phyloP scores from a whole-genome alignment of 2,113 vertebrate species.

The Colius striatus region DNA sequence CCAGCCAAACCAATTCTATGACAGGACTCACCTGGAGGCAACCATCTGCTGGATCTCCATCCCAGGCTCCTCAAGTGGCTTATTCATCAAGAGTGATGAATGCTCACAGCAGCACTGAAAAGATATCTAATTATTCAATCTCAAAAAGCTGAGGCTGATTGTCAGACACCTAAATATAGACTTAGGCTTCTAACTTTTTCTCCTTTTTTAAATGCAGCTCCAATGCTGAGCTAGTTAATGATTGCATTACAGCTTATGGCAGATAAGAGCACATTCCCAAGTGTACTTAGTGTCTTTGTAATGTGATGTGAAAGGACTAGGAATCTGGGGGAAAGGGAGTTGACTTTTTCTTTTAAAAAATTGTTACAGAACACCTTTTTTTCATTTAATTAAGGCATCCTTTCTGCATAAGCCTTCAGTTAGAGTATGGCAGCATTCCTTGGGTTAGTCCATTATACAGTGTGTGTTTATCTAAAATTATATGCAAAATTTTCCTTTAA shows the following conservation, averaged over 20 bases:
- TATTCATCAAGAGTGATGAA: constrained; percentile 34
- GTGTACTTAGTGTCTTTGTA: constrained; percentile 36
- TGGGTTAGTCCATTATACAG: not conserved
- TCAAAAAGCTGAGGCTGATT: constrained; percentile 39
- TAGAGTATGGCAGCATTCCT: not conserved
- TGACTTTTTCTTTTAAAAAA: not conserved
- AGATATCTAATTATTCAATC: constrained; percentile 44
- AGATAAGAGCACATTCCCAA: constrained; percentile 16
- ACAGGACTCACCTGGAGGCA: not conserved
- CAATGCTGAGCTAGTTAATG: constrained; percentile 27
- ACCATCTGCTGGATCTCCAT: not conserved
- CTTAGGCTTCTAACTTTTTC: constrained; percentile 7
- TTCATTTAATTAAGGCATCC: not conserved
- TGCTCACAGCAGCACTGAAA: constrained; percentile 6
- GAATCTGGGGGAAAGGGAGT: not conserved
- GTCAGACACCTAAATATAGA: constrained; percentile 52
- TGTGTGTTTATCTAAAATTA: not conserved
- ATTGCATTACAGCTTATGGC: constrained; percentile 25
- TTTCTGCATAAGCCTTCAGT: not conserved
- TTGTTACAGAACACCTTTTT: not conserved
- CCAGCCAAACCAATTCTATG: too few species aligned
- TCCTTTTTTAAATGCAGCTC: not conserved
- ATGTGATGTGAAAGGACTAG: constrained; percentile 51
- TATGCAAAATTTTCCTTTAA: not conserved
- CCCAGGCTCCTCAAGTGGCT: constrained; percentile 15